Evolutionary conservation across 2,888 invertebrate genomes (phyloP), one percentile per base, ranked within the genome.

Genomic region (Drosophila anomalata): DNA sequence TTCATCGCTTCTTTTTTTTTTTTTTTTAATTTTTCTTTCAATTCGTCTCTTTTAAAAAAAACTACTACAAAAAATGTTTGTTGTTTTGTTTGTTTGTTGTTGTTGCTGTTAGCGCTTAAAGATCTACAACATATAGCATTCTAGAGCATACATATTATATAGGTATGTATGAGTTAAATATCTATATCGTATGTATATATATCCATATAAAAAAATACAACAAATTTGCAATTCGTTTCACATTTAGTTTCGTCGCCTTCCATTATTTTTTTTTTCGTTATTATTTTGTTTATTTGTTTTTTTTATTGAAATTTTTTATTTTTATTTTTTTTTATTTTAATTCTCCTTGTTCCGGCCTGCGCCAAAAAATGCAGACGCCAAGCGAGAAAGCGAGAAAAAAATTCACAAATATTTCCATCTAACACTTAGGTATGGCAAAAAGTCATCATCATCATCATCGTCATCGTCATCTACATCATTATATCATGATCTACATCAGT

Each of bases 141-240:
- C 54, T 70, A 61, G 31, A 51, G 63, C 54, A 69, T 70, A 71
- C 54, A 71, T 57, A 65, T 44, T 61, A 57, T 50, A 58, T 70
- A 63, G 41, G 51, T 68, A 59, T 68, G 54, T 77, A 62, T 61
- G 60, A 48, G 51, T 51, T 70, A 63, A 68, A 66, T 58, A 73
- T 57, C 72, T 70, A 68, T 70, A 58, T 60, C 41, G 29, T 60
- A 14, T 57, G 54, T 63, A 61, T 73, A 70, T 75, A 70, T 75
- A 73, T 73, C 62, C 61, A 75, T 76, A 65, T 74, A 81, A 82
- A 82, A 82, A 82, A 82, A 82, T 82, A 82, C 84, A 82, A 82
- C 82, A 82, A 82, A 79, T 82, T 82, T 81, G 72, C 75, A 79
- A 82, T 82, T 84, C 78, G 82, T 82, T 83, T 81, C 68, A 73